These are phyloP conservation scores for Lithophane socia DNA, from an alignment of 2,888 invertebrate genomes.

Conservation along the genomic window DNA sequence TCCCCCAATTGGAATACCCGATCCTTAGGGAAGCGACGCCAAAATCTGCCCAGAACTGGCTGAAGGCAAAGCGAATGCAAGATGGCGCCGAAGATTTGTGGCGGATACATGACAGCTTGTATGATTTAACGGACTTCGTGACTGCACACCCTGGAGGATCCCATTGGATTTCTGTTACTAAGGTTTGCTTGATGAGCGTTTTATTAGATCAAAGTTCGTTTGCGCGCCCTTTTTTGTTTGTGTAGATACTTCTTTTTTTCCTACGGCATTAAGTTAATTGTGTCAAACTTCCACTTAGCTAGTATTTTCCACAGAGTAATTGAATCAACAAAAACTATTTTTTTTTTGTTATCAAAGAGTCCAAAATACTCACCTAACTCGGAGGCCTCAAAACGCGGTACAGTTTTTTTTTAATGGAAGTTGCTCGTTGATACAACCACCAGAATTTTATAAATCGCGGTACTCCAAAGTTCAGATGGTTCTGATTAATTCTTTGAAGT, in stretches of 20 bases:
- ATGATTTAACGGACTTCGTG: constrained; percentile 96
- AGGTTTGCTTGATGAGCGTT: constrained; percentile 83
- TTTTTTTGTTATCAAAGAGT: background rate
- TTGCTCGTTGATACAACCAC: background rate
- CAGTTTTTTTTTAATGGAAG: background rate
- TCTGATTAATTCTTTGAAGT: background rate
- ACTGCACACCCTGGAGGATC: constrained; percentile 96
- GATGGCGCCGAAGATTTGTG: constrained; percentile 95
- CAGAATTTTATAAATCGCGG: background rate
- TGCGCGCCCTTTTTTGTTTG: background rate
- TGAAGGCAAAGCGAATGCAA: constrained; percentile 91
- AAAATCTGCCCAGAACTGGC: constrained; percentile 89
- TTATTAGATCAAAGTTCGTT: background rate
- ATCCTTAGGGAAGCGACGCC: constrained; percentile 82
- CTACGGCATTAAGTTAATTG: background rate
- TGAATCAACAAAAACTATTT: background rate
- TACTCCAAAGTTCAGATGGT: background rate
- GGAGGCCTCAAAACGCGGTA: background rate
- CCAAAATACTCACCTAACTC: background rate
- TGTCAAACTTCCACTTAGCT: background rate
- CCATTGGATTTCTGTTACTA: constrained; percentile 93
- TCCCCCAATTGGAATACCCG: constrained; percentile 89
- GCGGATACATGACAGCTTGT: constrained; percentile 94
- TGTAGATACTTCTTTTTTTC: background rate
- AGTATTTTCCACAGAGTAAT: background rate